Conservation (phyloP, 2,113 vertebrate genomes). For the Cochlearius cochlearius region DNA sequence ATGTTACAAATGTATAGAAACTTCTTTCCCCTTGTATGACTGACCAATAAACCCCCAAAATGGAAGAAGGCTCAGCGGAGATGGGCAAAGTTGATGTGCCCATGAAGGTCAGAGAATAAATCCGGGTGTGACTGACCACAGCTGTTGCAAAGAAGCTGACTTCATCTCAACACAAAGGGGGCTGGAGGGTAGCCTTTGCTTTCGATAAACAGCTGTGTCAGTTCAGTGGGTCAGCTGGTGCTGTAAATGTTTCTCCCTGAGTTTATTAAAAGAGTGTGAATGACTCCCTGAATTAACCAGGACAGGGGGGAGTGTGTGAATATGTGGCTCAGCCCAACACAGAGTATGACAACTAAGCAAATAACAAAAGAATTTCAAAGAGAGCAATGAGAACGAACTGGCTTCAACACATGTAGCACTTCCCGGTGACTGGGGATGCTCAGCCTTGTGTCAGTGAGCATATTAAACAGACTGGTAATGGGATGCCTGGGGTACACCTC, state of each 20-base stretch:
- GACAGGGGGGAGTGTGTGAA: background rate
- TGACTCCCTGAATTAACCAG: background rate
- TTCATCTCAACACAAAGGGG: background rate
- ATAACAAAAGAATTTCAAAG: background rate
- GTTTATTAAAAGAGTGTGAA: background rate
- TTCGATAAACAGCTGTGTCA: background rate
- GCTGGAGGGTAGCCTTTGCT: background rate
- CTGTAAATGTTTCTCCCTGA: background rate
- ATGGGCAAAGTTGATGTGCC: background rate
- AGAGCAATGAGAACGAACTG: background rate
- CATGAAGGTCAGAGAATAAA: background rate
- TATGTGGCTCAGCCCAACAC: background rate
- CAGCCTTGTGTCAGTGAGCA: background rate
- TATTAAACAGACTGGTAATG: background rate
- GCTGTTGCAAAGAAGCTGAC: background rate
- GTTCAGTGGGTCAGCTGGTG: background rate
- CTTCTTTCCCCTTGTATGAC: background rate
- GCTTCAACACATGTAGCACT: background rate
- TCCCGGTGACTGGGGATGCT: accelerated
- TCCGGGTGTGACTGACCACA: background rate
- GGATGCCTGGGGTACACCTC: background rate
- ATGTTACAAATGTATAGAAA: background rate
- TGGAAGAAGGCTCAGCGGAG: background rate
- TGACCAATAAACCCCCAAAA: background rate
- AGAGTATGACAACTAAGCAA: background rate